Evolutionary conservation across 2,888 invertebrate genomes (phyloP), one percentile per base, ranked within the genome.

Genomic region (Melanophora roralis): DNA sequence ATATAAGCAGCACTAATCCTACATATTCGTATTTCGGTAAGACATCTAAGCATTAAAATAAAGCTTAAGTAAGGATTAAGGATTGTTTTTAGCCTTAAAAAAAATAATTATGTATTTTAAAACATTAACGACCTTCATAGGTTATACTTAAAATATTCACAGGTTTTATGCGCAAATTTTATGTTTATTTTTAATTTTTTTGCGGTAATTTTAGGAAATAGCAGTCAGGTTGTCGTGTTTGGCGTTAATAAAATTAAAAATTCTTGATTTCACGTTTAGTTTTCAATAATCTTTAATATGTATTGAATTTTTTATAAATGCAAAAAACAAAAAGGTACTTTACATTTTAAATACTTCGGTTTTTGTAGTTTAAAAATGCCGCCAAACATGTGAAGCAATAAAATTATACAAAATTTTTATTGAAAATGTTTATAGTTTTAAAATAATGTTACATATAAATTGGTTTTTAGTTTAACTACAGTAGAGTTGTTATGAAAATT

Each of bases 221-320:
- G 3, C 1, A 12, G 23, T 27, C 1, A 45, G 19, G 8, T 45
- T 11, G 19, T 45, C 47, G 65, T 78, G 77, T 47, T 73, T 60
- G 45, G 77, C 49, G 23, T 78, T 59, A 77, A 45, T 4, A 19
- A 19, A 43, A 6, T 14, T 38, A 14, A 68, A 60, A 43, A 36
- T 36, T 38, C 32, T 40, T 12, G 49, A 8, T 45, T 34, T 68
- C 55, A 62, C 55, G 49, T 67, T 64, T 40, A 62, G 45, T 68
- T 76, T 64, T 43, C 75, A 65, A 79, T 65, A 79, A 79, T 60
- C 64, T 75, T 64, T 65, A 67, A 55, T 75, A 75, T 60, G 79
- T 40, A 32, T 65, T 47, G 79, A 79, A 75, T 79, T 64, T 53
- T 53, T 67, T 59, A 74, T 59, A 43, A 34, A 11, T 16, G 23